Base-by-base conservation (phyloP, 1,140 invertebrate genomes). In the Leptinotarsa defecta region DNA sequence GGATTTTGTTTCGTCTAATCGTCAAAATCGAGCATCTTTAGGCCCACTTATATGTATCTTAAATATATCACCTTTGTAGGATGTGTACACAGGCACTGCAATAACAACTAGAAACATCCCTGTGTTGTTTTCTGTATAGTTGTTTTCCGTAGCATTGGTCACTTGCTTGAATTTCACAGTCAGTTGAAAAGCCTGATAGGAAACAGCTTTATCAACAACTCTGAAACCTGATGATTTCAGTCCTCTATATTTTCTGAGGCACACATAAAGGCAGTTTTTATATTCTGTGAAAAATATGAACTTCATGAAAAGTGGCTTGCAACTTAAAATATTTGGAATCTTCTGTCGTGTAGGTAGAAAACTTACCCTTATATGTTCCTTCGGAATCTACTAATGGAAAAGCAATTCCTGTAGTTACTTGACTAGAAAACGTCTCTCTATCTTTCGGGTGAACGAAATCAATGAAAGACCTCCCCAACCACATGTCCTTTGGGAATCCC, bases 391-490 rank as follows among this genome's bases (percentile, higher is more conserved):
- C 81, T 75, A 88, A 83, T 43, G 88, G 89, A 20, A 88, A 81
- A 1, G 85, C 84, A 52, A 89, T 78, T 71, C 87, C 88, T 1
- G 85, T 89, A 3, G 89, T 89, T 52, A 91, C 87, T 81, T 89
- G 87, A 65, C 84, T 87, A 34, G 86, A 85, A 83, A 90, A 89
- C 1, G 86, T 87, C 74, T 85, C 85, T 24, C 86, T 85, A 83
- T 95, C 94, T 84, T 91, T 93, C 0, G 92, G 90, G 86, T 95
- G 93, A 1, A 96, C 88, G 81, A 95, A 96, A 81, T 96, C 94
- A 70, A 95, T 93, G 80, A 97, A 95, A 3, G 93, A 94, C 64
- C 93, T 87, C 5, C 94, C 94, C n/a, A 94, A 86, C 92, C 94
- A 94, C 89, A 94, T 94, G 73, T 96, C 94, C 78, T 92, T 91